A percentile compares a stretch with the other conserved stretches of the same genome.
phyloP scores from a whole-genome alignment of 2,888 invertebrate species.

The Rhaphigaster nebulosa region DNA sequence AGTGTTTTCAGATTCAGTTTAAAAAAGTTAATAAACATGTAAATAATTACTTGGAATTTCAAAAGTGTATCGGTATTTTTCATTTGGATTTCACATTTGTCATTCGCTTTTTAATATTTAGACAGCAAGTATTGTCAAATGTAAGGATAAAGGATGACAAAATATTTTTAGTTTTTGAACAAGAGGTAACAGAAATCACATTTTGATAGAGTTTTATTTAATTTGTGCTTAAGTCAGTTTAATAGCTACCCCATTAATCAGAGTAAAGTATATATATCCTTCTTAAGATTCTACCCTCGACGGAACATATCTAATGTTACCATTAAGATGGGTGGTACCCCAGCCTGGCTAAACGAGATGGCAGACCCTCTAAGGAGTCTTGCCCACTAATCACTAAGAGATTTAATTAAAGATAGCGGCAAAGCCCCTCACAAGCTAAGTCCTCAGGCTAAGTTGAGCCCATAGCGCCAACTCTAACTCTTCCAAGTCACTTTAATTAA shows the following conservation, averaged over 20 bases:
- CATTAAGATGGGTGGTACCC: background rate
- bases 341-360: background rate
- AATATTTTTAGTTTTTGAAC: too few relatives aligned
- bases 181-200: background rate
- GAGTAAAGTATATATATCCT: background rate
- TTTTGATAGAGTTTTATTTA: background rate
- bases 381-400: conserved; percentile 19
- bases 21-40: too few relatives aligned
- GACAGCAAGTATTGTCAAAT: too few relatives aligned
- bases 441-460: background rate
- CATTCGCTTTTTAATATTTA: too few relatives aligned
- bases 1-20: too few relatives aligned
- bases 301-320: background rate
- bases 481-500: conserved; percentile 34
- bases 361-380: background rate
- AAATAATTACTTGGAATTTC: too few relatives aligned
- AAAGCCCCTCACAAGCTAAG: conserved; percentile 30
- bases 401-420: conserved; percentile 49
- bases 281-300: background rate
- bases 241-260: background rate
- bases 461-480: conserved; percentile 20
- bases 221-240: background rate
- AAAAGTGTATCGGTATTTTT: too few relatives aligned
- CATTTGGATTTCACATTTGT: too few relatives aligned
- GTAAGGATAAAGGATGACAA: too few relatives aligned